A percentile compares a stretch with the other conserved stretches of the same genome.
Evolutionary conservation across 2,113 vertebrate genomes (phyloP).

Genomic region (Epinephelus lanceolatus): DNA sequence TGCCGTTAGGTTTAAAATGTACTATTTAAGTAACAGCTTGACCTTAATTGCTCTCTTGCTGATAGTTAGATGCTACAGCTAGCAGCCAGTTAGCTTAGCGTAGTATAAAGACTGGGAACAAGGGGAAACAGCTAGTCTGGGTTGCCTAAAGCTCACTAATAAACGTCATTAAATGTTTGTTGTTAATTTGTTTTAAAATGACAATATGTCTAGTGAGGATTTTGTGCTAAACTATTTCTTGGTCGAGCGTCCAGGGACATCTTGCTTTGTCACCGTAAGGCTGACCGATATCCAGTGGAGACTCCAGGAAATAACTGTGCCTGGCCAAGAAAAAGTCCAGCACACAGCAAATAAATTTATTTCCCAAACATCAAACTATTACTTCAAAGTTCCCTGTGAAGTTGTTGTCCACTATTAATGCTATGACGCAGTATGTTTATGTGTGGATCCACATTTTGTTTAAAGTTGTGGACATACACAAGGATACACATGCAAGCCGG

Average conservation of each 20-base stretch:
- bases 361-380: not conserved
- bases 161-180: too few species aligned
- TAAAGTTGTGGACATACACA: not conserved
- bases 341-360: not conserved
- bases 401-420: not conserved
- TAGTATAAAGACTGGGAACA: too few species aligned
- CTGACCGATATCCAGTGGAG: too few species aligned
- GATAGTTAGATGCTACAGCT: not conserved
- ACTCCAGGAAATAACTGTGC: not conserved
- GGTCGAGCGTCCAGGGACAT: too few species aligned
- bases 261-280: too few species aligned
- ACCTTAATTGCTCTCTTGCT: not conserved
- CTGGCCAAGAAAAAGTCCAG: not conserved
- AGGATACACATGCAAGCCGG: not conserved
- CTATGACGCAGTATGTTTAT: not conserved
- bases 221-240: too few species aligned
- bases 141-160: too few species aligned
- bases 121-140: too few species aligned
- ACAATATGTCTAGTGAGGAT: too few species aligned
- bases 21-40: not conserved
- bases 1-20: not conserved
- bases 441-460: not conserved
- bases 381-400: not conserved
- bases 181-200: too few species aligned
- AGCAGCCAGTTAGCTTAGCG: too few species aligned